Conservation (phyloP, 37 sponge, comb jelly and placozoan species). For the Agelas oroides region DNA sequence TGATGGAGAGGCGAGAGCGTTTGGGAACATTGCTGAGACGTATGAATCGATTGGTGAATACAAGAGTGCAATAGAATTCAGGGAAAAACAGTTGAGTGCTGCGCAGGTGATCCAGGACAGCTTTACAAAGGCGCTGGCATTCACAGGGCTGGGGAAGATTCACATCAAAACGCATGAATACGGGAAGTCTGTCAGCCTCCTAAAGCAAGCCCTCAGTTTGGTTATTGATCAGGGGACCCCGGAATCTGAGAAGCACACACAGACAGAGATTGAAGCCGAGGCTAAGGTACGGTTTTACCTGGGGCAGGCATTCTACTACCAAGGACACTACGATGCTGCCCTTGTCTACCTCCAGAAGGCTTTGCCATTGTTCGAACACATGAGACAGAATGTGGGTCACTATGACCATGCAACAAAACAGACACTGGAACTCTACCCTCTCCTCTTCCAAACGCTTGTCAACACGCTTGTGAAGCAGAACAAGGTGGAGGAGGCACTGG, state of each 20-base stretch:
- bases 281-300: conserved; percentile 91
- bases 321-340: conserved; percentile 63
- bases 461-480: conserved; percentile 75
- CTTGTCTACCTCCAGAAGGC: conserved; percentile 74
- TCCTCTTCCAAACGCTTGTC: conserved; percentile 84
- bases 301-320: conserved; percentile 84
- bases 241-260: conserved; percentile 25
- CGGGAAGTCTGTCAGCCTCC: conserved; percentile 66
- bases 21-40: conserved; percentile 87
- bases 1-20: conserved; percentile 78
- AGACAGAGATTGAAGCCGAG: conserved; percentile 73
- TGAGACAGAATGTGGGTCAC: conserved; percentile 62
- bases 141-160: conserved; percentile 84
- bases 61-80: conserved; percentile 67
- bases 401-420: conserved; percentile 72
- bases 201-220: conserved; percentile 84
- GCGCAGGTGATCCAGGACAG: conserved; percentile 66
- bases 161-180: conserved; percentile 70
- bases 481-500: conserved; percentile 87
- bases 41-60: conserved; percentile 84
- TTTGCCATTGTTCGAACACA: conserved; percentile 79
- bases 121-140: conserved; percentile 69
- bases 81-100: conserved; percentile 78
- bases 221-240: conserved; percentile 36
- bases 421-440: conserved; percentile 65